Conservation (phyloP, 2,797 vertebrate species). For the Bufotes viridis region DNA sequence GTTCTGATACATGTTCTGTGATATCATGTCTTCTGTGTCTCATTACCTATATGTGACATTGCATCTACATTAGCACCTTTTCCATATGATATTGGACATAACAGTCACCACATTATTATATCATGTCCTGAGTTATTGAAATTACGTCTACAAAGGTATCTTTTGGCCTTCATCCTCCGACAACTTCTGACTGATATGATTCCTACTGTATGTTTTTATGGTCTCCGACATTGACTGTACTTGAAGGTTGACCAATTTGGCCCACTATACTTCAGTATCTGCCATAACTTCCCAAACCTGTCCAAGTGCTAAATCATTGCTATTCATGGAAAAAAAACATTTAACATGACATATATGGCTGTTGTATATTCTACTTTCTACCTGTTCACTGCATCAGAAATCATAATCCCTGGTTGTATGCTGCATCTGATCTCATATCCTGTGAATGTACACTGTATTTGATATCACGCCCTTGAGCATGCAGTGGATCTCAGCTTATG, state of each 20-base stretch:
- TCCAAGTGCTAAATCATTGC: conserved; percentile 26
- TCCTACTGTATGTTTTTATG: too few relatives aligned
- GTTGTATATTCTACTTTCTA: not conserved
- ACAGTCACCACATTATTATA: not conserved
- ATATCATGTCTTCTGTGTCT: not conserved
- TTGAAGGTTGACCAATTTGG: not conserved
- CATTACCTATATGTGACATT: conserved; percentile 9
- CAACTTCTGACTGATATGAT: not conserved
- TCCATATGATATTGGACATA: conserved; percentile 19
- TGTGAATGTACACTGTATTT: conserved; percentile 45
- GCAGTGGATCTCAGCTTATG: conserved; percentile 33
- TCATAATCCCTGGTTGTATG: conserved; percentile 34
- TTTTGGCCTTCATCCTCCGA: not conserved
- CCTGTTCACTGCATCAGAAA: conserved; percentile 20
- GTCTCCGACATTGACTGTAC: not conserved
- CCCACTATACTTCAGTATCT: not conserved
- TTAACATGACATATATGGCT: not conserved
- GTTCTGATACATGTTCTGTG: not conserved
- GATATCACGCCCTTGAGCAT: conserved; percentile 27
- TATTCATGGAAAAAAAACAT: not conserved
- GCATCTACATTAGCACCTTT: not conserved
- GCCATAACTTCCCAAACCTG: not conserved
- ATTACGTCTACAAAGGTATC: not conserved
- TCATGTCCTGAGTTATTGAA: not conserved
- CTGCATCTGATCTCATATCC: conserved; percentile 44